Conservation (phyloP, 2,113 vertebrate species). For the Eptatretus burgeri region DNA sequence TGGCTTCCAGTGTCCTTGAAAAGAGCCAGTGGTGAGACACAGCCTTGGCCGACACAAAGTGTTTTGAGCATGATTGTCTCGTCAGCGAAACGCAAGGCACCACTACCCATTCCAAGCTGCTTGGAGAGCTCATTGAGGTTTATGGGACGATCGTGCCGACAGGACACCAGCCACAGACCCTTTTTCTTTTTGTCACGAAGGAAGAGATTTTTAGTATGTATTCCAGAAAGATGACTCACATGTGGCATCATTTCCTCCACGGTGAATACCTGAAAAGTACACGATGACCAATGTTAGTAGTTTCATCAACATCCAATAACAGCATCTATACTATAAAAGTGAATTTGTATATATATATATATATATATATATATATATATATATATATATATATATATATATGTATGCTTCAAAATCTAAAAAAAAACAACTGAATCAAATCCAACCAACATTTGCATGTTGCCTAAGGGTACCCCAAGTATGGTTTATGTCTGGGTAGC, state of each 20-base stretch:
- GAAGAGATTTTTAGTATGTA: constrained; percentile 61
- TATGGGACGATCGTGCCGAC: constrained; percentile 39
- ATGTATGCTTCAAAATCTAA: too few species aligned
- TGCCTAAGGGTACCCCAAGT: too few species aligned
- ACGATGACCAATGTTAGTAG: neutral
- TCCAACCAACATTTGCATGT: too few species aligned
- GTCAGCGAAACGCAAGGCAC: constrained; percentile 57
- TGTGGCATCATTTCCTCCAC: constrained; percentile 87
- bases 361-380: too few species aligned
- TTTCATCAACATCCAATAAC: neutral
- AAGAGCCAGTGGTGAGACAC: constrained; percentile 40
- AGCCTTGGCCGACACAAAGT: constrained; percentile 45
- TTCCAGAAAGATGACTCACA: constrained; percentile 35
- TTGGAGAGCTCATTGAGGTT: constrained; percentile 56
- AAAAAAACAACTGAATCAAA: too few species aligned
- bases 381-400: too few species aligned
- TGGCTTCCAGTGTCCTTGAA: constrained; percentile 35
- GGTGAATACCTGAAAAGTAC: constrained; percentile 42
- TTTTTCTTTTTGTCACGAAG: constrained; percentile 87
- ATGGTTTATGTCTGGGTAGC: too few species aligned
- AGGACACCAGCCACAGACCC: constrained; percentile 40
- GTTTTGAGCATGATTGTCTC: constrained; percentile 50
- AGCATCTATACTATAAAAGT: too few species aligned
- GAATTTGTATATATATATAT: too few species aligned
- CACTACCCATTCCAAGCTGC: constrained; percentile 39